These are phyloP conservation scores for Homalodisca vitripennis DNA, from an alignment of 1,140 invertebrate genomes.

Conservation along the genomic window DNA sequence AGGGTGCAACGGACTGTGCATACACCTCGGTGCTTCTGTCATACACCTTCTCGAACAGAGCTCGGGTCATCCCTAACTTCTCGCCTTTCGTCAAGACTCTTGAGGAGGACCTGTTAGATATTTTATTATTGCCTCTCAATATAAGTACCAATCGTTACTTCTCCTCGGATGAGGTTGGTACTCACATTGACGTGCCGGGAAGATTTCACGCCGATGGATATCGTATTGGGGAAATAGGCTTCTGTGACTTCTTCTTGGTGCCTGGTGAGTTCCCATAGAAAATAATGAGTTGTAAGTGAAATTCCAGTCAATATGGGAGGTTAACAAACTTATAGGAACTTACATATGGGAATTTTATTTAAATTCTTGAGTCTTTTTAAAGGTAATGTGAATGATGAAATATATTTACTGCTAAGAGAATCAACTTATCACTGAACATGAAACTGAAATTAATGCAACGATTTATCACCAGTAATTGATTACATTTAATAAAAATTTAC, in stretches of 20 bases:
- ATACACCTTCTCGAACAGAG: conserved; percentile 1
- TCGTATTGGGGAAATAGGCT: conserved; percentile 3
- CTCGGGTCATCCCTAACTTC: neutral
- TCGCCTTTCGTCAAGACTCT: neutral
- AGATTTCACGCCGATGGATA: conserved; percentile 2
- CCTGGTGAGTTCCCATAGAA: conserved; percentile 2
- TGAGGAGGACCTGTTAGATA: conserved; percentile 1
- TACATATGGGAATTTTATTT: too few relatives aligned
- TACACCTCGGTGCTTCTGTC: conserved; percentile 1
- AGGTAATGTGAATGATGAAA: too few relatives aligned
- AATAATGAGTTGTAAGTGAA: too few relatives aligned
- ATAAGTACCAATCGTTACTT: neutral
- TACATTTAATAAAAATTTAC: too few relatives aligned
- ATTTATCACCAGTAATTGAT: too few relatives aligned
- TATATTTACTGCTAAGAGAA: too few relatives aligned
- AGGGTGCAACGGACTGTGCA: conserved; percentile 1
- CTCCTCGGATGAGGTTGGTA: conserved; percentile 5
- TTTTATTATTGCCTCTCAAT: neutral
- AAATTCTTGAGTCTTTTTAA: too few relatives aligned
- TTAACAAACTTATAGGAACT: too few relatives aligned
- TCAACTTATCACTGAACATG: too few relatives aligned
- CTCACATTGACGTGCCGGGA: neutral
- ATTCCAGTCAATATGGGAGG: too few relatives aligned
- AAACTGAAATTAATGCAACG: too few relatives aligned
- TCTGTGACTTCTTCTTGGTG: conserved; percentile 15